Evolutionary conservation across 2,797 vertebrate genomes (phyloP).

Genomic region (Leptoclinus maculatus): DNA sequence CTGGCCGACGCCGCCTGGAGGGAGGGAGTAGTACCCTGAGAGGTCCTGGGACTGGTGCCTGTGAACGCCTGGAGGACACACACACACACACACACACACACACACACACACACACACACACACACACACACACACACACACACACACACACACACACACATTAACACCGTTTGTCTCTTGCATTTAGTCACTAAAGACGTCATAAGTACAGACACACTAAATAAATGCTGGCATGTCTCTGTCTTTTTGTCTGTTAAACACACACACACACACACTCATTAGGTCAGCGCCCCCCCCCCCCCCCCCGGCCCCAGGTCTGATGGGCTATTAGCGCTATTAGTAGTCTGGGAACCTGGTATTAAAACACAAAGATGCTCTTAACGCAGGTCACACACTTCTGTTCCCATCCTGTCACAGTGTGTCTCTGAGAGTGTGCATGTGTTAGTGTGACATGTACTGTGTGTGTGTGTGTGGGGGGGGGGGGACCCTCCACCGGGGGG

Average conservation of each 20-base stretch:
- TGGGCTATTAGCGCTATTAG: slow-evolving; percentile 65
- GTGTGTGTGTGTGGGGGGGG: slow-evolving; percentile 37
- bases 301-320: slow-evolving; percentile 10
- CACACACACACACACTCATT: neutral
- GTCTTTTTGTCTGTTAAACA: neutral
- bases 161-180: slow-evolving; percentile 19
- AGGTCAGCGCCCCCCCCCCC: slow-evolving; percentile 20
- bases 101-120: slow-evolving; percentile 38
- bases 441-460: slow-evolving; percentile 8
- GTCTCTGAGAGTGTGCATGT: slow-evolving; percentile 24
- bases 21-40: slow-evolving; percentile 94
- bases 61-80: slow-evolving; percentile 87
- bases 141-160: slow-evolving; percentile 54
- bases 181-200: neutral
- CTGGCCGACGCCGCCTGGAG: slow-evolving; percentile 92
- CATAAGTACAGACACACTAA: neutral
- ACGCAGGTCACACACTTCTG: slow-evolving; percentile 43
- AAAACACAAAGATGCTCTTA: slow-evolving; percentile 34
- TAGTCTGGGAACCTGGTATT: slow-evolving; percentile 77
- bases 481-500: slow-evolving; percentile 17
- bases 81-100: slow-evolving; percentile 50
- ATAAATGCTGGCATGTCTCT: neutral
- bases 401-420: slow-evolving; percentile 41
- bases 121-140: slow-evolving; percentile 56
- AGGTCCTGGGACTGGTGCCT: slow-evolving; percentile 95